Percentiles rank a stretch among this genome's conserved stretches.
Conservation (phyloP, 2,797 vertebrate genomes). For the Oceanodroma leucorhoa region DNA sequence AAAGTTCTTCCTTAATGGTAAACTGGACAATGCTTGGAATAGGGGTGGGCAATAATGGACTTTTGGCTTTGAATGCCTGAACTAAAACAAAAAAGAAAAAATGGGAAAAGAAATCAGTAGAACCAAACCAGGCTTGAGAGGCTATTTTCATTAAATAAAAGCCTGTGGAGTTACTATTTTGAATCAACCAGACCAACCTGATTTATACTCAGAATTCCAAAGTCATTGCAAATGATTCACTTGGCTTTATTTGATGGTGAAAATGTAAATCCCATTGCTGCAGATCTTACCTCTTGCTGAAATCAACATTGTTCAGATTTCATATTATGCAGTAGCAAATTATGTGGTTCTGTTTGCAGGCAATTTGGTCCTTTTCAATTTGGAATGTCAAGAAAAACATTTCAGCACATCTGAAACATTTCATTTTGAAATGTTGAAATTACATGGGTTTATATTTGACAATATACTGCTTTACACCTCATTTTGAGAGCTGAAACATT, state of each 20-base stretch:
- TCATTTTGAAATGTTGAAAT: background rate
- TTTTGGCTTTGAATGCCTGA: background rate
- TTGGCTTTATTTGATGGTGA: background rate
- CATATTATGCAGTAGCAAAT: background rate
- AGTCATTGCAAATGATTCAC: accelerated
- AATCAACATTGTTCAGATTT: background rate
- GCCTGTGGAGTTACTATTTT: background rate
- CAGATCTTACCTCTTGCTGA: background rate
- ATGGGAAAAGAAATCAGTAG: background rate
- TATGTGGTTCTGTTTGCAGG: background rate
- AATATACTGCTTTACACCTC: background rate
- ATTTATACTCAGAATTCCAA: background rate
- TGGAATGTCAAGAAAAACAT: background rate
- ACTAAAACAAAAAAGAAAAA: background rate
- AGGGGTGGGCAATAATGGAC: background rate
- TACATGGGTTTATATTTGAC: background rate
- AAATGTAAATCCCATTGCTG: background rate
- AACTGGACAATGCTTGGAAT: background rate
- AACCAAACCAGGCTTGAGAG: background rate
- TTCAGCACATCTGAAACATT: background rate
- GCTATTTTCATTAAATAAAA: background rate
- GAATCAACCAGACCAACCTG: background rate
- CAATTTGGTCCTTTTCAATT: background rate
- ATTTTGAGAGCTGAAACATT: background rate
- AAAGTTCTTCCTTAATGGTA: background rate